Base-by-base conservation (phyloP, 92 coral and sea anemone genomes). In the Paragorgia papillata region DNA sequence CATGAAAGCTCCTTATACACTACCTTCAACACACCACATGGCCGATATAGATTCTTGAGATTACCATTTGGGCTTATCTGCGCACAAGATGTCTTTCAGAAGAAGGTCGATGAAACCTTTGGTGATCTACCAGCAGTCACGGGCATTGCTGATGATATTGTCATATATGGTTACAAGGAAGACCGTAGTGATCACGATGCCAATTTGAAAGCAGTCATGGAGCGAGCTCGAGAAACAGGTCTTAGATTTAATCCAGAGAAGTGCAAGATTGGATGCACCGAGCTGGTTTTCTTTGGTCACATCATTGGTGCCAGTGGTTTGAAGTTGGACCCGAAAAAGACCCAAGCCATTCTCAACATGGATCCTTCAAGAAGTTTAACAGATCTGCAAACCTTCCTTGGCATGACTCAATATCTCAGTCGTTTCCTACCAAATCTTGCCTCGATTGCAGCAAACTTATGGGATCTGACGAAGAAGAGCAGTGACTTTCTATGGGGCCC, bases 21-120 rank as follows among this genome's bases (percentile, higher is more conserved):
- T 4, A 89, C 90, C 67, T 83, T 86, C 64, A 89, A 86, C 58
- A 58, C 92, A 31, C 89, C 87, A 3, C 82, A 79, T 65, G 89
- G 85, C 2, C 81, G 89, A 33, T 88, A 76, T 22, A 62, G 92
- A 0, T 88, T 85, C 30, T 58, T 64, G 50, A 28, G 87, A 34
- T 22, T 81, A 46, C 92, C 87, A 25, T 85, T 88, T 44, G 87
- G 89, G 7, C 30, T 88, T 22, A 54, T 81, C 5, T 88, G 84
- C 43, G 89, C 92, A 0, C 89, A 84, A 43, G 87, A 80, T 55
- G 37, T 88, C 49, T 84, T 88, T 82, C 88, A 88, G 62, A 69
- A 74, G 66, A 88, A 84, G 57, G 86, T 88, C 12, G 79, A 88
- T 28, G 87, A 88, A 63, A 81, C 87, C 60, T 81, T 88, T 53